Base-by-base conservation (phyloP, 1,140 invertebrate genomes). In the Drosophila aff. region DNA sequence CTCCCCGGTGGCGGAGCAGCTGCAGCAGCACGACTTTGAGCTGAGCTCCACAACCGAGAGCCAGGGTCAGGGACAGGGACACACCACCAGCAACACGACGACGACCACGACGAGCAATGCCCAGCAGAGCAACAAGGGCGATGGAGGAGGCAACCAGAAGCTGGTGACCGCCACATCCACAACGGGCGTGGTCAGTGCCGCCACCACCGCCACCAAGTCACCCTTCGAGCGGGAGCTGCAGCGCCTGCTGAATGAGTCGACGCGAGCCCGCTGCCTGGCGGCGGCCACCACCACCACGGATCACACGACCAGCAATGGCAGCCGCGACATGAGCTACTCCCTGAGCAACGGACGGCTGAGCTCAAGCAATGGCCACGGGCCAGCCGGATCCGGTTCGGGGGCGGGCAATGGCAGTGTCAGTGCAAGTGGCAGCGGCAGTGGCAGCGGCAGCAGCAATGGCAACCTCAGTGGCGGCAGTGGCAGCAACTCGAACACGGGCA, bases 141-240 rank as follows among this genome's bases (percentile, higher is more conserved):
- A 95, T 43, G 41, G 41, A 1, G 4, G 95, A 1, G 4, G 95
- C 76, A 77, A 95, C 76, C 80, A 80, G 21, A 79, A 82, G 18
- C 81, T 41, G 85, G 92, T 31, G 26, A 28, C 52, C 81, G 91
- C 62, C 89, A 46, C 21, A 2, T 9, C 50, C 11, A 36, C 49
- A 44, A 28, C 11, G 21, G 53, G 47, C 3, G 23, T 50, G 50
- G 36, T 50, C 2, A 65, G 33, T 11, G 28, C 66, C 28, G 28
- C 66, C 28, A 50, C 66, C 28, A 47, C 63, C 2, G 55, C 74
- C 28, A 82, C 87, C 46, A 93, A 93, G 63, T 95, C 94, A 46
- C 96, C 95, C 8, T 96, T 96, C 82, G 95, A 96, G 93, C 94
- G 95, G 81, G 96, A 96, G 86, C 96, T 96, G 71, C 95, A 96